phyloP scores from a whole-genome alignment of 2,888 invertebrate genomes.

The Labia minor region DNA sequence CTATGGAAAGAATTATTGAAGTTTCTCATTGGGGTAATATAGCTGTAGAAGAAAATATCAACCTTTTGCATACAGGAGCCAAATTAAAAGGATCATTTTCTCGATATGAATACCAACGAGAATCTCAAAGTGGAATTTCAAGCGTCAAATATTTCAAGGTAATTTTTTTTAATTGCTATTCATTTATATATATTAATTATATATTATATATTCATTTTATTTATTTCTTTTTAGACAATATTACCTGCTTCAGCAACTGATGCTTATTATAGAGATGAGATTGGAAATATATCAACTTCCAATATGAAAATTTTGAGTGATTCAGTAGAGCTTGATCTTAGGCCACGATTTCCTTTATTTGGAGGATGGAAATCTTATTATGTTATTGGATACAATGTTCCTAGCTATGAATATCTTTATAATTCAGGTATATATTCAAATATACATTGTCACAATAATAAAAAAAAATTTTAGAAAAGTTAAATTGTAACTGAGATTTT shows the following conservation, averaged over 20 bases:
- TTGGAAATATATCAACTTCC: slow-evolving; percentile 98
- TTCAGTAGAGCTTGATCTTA: slow-evolving; percentile 87
- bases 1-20: slow-evolving; percentile 77
- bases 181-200: too few species aligned
- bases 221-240: slow-evolving; percentile 36
- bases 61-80: slow-evolving; percentile 87
- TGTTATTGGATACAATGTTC: slow-evolving; percentile 91
- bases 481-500: too few species aligned
- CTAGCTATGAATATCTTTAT: slow-evolving; percentile 90
- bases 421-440: too few species aligned
- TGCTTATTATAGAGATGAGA: slow-evolving; percentile 95
- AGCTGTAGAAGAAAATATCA: slow-evolving; percentile 89
- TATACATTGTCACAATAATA: too few species aligned
- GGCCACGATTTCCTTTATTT: slow-evolving; percentile 93
- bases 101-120: slow-evolving; percentile 92
- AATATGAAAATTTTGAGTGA: slow-evolving; percentile 80
- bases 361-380: slow-evolving; percentile 99
- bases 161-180: too few species aligned
- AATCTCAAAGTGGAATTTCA: slow-evolving; percentile 74
- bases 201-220: background rate
- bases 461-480: too few species aligned
- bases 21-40: slow-evolving; percentile 99
- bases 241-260: slow-evolving; percentile 78
- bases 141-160: slow-evolving; percentile 87
- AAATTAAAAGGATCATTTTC: slow-evolving; percentile 89